Base-by-base conservation (phyloP, 2,888 invertebrate genomes). In the Plemyria rubiginata region DNA sequence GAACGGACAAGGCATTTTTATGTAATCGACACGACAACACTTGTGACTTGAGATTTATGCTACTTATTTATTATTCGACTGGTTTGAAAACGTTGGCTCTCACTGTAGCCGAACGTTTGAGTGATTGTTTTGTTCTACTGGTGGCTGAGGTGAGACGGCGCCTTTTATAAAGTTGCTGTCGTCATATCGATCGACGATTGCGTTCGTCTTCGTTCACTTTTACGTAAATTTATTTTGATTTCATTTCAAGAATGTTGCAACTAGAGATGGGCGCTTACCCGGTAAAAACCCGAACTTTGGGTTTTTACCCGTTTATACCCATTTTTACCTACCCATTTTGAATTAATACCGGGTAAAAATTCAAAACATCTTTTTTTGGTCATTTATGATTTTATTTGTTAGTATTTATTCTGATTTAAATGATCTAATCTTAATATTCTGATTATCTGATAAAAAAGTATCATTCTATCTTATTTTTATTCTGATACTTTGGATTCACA, bases 1-100 rank as follows among this genome's bases (percentile, higher is more conserved):
- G 90, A 98, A 98, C 69, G 98, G 98, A 86, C 98, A 98, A 82
- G 97, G 96, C 97, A 98, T 97, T 81, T 89, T 95, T 90, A 89
- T 89, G 84, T 89, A 89, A 90, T 88, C 84, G 76, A 80, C 80
- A 76, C 79, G 69, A 79, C 28, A 79, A 82, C 82, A 84, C 83
- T 85, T 81, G 79, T 77, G 76, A 81, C 79, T 83, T 81, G 64
- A 75, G 76, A 76, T 71, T n/a, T 66, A 66, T 74, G 77, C 70
- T 72, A 65, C 75, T 72, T 63, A 65, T 70, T 72, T 70, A 68
- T 70, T 71, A 64, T 76, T 71, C 70, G 77, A 73, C 74, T 69
- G 77, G 52, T 55, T 73, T 22, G 38, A 65, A 66, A 87, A 87
- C 92, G 92, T 92, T 92, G 92, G 85, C 90, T 88, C 90, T 70